phyloP scores from a whole-genome alignment of 2,113 vertebrate genomes.

The Carassius gibelio region DNA sequence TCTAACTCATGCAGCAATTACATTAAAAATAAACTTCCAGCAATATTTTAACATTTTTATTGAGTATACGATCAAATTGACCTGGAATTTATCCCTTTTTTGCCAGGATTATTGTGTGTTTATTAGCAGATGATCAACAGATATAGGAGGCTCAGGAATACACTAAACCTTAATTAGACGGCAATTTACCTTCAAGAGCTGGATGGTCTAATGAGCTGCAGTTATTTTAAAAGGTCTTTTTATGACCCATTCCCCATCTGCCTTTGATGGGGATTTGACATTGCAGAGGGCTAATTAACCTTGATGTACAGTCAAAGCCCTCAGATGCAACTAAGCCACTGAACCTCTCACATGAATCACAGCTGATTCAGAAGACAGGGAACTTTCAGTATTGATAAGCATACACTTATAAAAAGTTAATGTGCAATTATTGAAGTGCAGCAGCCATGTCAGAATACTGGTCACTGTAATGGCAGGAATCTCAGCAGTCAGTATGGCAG shows the following conservation, averaged over 20 bases:
- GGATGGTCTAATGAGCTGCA: not conserved
- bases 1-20: not conserved
- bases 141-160: not conserved
- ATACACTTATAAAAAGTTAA: not conserved
- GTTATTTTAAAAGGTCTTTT: constrained; percentile 6
- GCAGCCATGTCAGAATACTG: not conserved
- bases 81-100: not conserved
- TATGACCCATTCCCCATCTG: constrained; percentile 2
- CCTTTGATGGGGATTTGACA: constrained; percentile 23
- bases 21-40: not conserved
- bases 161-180: not conserved
- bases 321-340: constrained; percentile 14
- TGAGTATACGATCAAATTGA: not conserved
- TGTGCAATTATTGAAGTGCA: not conserved
- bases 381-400: constrained; percentile 20
- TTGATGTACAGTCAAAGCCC: constrained; percentile 9
- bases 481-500: not conserved
- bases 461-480: not conserved
- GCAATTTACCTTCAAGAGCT: not conserved
- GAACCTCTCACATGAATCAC: not conserved
- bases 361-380: not conserved
- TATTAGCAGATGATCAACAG: constrained; percentile 20
- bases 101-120: not conserved
- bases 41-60: not conserved
- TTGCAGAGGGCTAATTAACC: constrained; percentile 15